Evolutionary conservation across 1,140 invertebrate genomes (phyloP).

Genomic region (Anadara kagoshimensis): DNA sequence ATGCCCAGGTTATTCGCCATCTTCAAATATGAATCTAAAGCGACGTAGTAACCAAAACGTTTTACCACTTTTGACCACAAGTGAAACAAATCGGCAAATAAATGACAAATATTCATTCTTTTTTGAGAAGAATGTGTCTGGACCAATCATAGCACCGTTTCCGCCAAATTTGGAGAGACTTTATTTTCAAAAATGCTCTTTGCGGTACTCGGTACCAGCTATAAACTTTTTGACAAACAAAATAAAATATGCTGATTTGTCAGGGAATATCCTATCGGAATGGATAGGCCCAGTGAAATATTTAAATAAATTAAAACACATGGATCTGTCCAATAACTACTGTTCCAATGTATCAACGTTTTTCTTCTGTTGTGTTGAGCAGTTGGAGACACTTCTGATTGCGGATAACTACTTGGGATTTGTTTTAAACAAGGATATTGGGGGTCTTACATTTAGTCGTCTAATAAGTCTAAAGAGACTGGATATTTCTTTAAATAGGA

Average conservation of each 20-base stretch:
- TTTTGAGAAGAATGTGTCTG: neutral
- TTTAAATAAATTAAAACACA: neutral
- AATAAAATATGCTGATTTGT: slow-evolving; percentile 7
- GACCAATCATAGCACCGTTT: neutral
- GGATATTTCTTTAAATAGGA: slow-evolving; percentile 23
- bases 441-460: slow-evolving; percentile 18
- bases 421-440: slow-evolving; percentile 4
- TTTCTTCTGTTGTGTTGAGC: slow-evolving; percentile 6
- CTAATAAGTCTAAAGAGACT: slow-evolving; percentile 6
- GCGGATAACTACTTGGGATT: slow-evolving; percentile 30
- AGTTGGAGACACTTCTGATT: slow-evolving; percentile 1
- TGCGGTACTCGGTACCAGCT: neutral
- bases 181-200: neutral
- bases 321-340: slow-evolving; percentile 34
- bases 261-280: slow-evolving; percentile 18
- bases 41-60: no score
- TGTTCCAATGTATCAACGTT: slow-evolving; percentile 14
- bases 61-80: no score
- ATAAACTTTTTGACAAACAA: slow-evolving; percentile 2
- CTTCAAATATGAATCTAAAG: no score
- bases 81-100: neutral
- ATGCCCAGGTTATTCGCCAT: no score
- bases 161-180: slow-evolving; percentile 9
- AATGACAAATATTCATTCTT: neutral
- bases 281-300: slow-evolving; percentile 22